Base-by-base conservation (phyloP, 2,888 invertebrate genomes). In the Eumacrocentrus americanus region DNA sequence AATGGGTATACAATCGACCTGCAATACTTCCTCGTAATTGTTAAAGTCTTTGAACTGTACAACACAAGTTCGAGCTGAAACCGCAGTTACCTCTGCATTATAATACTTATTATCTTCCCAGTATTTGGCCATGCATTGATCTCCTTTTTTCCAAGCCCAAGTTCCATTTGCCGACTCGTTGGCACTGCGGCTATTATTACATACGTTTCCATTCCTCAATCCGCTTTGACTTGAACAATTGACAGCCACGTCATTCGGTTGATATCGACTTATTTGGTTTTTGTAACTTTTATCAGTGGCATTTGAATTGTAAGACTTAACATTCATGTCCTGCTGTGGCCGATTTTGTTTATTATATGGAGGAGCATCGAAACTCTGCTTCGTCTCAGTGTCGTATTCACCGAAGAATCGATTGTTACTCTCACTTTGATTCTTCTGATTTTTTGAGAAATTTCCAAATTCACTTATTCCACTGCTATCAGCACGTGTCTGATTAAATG, bases 51-150 rank as follows among this genome's bases (percentile, higher is more conserved):
- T 85, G 81, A 94, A 95, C 70, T 89, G 87, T 9, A 95, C 94
- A 35, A 93, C 92, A 67, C 91, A 92, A 1, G 94, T 94, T 70
- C 86, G 89, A n/a, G 90, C 88, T 0, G 92, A 91, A 51, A 92
- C 86, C 2, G 89, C 92, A 0, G 91, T 92, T 46, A 94, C 88
- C 78, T 89, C 88, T 9, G 93, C 93, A 75, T 91, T 90, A 70
- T 94, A 94, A 81, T 89, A 92, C 91, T 92, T 81, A 73, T 91
- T 90, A 82, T 95, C 95, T 80, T 95, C 94, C 95, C 95, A 95
- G 81, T 95, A 95, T 74, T 93, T 91, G 5, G 95, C 95, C 81
- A 94, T 84, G 75, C 94, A 94, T 62, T 89, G 86, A 76, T 94
- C 94, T 9, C 93, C 94, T 51, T 88, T 82, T 75, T 88, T 89